Evolutionary conservation across 1,140 invertebrate species (phyloP).

Genomic region (Procambarus virginalis): DNA sequence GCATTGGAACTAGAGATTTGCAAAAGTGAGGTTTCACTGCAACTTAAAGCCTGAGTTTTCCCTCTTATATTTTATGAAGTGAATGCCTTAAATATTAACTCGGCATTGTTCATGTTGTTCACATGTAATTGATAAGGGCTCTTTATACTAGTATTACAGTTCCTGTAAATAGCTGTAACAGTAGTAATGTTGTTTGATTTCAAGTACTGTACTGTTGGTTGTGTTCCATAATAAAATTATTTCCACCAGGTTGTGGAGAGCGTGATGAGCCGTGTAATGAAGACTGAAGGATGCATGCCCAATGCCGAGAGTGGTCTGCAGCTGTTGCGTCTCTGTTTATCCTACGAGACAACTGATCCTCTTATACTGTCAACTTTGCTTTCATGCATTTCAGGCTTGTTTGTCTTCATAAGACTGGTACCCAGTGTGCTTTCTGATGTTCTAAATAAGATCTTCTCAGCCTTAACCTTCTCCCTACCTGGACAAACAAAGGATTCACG

Average conservation of each 20-base stretch:
- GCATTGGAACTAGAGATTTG: too few species aligned
- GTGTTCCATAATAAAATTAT: background rate
- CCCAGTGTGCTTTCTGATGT: conserved; percentile 86
- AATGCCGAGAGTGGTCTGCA: conserved; percentile 51
- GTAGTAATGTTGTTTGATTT: background rate
- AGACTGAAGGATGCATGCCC: conserved; percentile 29
- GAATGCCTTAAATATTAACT: too few species aligned
- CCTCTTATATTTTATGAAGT: too few species aligned
- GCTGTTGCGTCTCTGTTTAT: conserved; percentile 43
- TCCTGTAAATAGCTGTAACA: too few species aligned
- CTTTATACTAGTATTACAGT: too few species aligned
- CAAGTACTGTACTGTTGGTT: background rate
- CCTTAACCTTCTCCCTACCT: conserved; percentile 75
- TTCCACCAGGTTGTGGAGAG: conserved; percentile 43
- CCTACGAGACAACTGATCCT: conserved; percentile 51
- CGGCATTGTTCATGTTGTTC: too few species aligned
- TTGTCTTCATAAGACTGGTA: conserved; percentile 91
- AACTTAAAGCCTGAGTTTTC: too few species aligned
- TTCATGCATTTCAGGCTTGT: conserved; percentile 91
- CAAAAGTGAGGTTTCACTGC: too few species aligned
- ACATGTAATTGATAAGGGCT: too few species aligned
- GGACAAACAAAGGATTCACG: conserved; percentile 74
- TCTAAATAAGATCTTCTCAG: conserved; percentile 89
- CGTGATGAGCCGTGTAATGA: conserved; percentile 45
- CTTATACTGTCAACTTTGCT: conserved; percentile 86